phyloP scores from a whole-genome alignment of 2,888 invertebrate species.

The Eudasyphora cyanicolor region DNA sequence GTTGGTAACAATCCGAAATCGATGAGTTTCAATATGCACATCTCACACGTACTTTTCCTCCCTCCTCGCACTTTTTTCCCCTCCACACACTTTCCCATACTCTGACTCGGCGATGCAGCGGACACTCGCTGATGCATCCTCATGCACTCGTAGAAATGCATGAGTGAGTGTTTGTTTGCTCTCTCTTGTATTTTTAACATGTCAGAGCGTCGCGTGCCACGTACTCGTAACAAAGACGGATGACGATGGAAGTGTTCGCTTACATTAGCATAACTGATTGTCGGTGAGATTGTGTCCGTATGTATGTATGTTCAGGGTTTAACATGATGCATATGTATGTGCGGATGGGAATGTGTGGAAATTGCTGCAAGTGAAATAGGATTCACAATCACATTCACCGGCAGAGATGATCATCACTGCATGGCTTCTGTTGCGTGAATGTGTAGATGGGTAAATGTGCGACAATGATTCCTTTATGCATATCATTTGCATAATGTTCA shows the following conservation, averaged over 20 bases:
- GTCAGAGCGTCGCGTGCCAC: not conserved
- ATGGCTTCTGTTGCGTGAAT: not conserved
- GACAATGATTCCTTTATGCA: slow-evolving; percentile 44
- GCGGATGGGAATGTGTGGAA: not conserved
- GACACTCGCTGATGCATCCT: not conserved
- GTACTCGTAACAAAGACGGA: slow-evolving; percentile 46
- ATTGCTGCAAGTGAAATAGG: not conserved
- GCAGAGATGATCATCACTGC: not conserved
- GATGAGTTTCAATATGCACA: too few species aligned
- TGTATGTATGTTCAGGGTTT: slow-evolving; percentile 2
- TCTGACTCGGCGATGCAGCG: too few species aligned
- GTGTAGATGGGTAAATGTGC: slow-evolving; percentile 25
- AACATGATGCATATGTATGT: not conserved
- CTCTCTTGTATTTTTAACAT: not conserved
- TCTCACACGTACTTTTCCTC: too few species aligned
- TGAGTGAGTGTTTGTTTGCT: not conserved
- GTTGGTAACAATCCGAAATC: too few species aligned
- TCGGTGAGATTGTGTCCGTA: slow-evolving; percentile 30
- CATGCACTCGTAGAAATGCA: not conserved
- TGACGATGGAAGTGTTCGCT: slow-evolving; percentile 36
- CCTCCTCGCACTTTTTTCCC: too few species aligned
- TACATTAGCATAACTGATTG: slow-evolving; percentile 40
- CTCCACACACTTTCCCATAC: too few species aligned
- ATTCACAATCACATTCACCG: not conserved
- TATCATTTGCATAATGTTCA: slow-evolving; percentile 51